Base-by-base conservation (phyloP, 2,797 vertebrate genomes). In the Gymnothorax reevesii region DNA sequence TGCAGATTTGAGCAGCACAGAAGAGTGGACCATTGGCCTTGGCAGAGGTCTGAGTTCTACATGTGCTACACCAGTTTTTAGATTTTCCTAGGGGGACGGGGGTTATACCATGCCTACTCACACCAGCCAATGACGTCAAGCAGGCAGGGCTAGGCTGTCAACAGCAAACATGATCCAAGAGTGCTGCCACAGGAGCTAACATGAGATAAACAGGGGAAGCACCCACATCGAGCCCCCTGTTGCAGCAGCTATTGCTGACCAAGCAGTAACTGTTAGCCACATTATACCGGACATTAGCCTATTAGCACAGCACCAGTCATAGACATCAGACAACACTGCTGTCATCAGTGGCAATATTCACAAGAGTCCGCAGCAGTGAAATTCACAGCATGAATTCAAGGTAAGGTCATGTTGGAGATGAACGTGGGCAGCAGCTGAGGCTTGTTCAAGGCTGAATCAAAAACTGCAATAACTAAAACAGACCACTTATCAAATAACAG, bases 101-200 rank as follows among this genome's bases (percentile, higher is more conserved):
- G n/a, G n/a, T 52, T 17, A 73, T 10, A 84, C 52, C 2, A 52
- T 33, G 84, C 64, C 73, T 84, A 84, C 42, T 27, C 20, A 84
- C 64, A 69, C 66, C 84, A 15, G 20, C 8, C 20, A 49, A 22
- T 66, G 71, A 84, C n/a, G 69, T 84, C 57, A 71, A 66, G n/a
- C 10, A 25, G 13, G 33, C 82, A 25, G 20, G 27, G 54, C 52
- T 7, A 13, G 27, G 54, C 55, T 73, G 22, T 13, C 84, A 13
- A 55, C 25, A 55, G 62, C 84, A 71, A 73, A 71, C 84, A 84
- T 55, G 20, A 62, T 20, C 84, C 84, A 7, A 2, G 49, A 52
- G 42, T 84, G 62, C 57, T 71, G 73, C 71, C 52, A 84, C 49
- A 73, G 57, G 42, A 13, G 84, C 6, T 57, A 84, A 84, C 10